A percentile compares a stretch with the other conserved stretches of the same genome.
phyloP scores from a whole-genome alignment of 2,113 vertebrate genomes.

The Macquaria ambigua region DNA sequence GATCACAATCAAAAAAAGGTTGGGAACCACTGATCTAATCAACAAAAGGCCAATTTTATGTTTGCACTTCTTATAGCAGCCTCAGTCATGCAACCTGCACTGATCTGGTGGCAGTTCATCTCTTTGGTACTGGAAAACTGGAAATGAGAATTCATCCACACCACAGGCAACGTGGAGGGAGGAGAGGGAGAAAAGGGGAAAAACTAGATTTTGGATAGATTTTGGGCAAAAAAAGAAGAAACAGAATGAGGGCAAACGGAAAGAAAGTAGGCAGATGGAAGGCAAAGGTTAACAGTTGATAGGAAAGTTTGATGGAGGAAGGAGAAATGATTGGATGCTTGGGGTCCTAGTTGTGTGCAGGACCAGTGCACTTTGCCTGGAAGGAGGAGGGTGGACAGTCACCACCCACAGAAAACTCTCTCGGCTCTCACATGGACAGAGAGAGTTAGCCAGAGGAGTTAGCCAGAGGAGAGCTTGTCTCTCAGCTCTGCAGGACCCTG shows the following conservation, averaged over 20 bases:
- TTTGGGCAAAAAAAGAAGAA: background rate
- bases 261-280: background rate
- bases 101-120: slow-evolving; percentile 24
- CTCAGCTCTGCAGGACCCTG: background rate
- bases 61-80: background rate
- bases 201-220: background rate
- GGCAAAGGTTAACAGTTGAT: background rate
- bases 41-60: background rate
- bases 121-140: background rate
- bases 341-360: background rate
- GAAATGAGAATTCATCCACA: slow-evolving; percentile 13
- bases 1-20: background rate
- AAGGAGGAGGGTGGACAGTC: background rate
- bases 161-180: background rate
- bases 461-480: slow-evolving; percentile 4
- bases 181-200: background rate
- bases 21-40: background rate
- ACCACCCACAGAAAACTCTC: slow-evolving; percentile 19
- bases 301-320: background rate
- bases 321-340: background rate
- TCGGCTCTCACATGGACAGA: slow-evolving; percentile 1
- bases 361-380: slow-evolving; percentile 2
- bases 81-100: background rate
- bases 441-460: background rate
- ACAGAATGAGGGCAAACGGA: background rate